phyloP scores from a whole-genome alignment of 2,888 invertebrate genomes.

The Eilema sororculum region DNA sequence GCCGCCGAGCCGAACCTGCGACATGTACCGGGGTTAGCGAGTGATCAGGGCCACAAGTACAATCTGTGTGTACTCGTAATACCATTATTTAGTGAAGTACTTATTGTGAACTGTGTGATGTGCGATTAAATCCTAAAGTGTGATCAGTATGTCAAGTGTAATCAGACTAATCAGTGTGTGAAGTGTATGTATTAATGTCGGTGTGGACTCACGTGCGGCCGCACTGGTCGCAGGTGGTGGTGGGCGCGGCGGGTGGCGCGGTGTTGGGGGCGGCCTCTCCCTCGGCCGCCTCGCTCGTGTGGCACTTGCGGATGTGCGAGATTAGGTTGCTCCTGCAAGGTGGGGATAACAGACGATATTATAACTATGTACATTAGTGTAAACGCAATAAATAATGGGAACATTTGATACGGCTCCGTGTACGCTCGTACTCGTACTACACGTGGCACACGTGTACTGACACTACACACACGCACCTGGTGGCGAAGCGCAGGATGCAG shows the following conservation, averaged over 20 bases:
- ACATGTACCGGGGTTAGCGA: neutral
- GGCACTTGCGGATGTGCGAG: slow-evolving; percentile 79
- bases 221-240: slow-evolving; percentile 60
- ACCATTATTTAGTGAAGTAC: too few relatives aligned
- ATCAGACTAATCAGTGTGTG: neutral
- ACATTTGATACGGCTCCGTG: too few relatives aligned
- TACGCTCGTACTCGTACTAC: too few relatives aligned
- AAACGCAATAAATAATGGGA: too few relatives aligned
- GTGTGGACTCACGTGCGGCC: slow-evolving; percentile 66
- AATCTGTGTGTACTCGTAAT: too few relatives aligned
- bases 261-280: slow-evolving; percentile 14
- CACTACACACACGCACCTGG: too few relatives aligned
- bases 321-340: slow-evolving; percentile 65
- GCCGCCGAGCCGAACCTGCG: slow-evolving; percentile 74
- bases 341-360: neutral
- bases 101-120: too few relatives aligned
- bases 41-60: too few relatives aligned
- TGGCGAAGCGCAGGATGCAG: too few relatives aligned
- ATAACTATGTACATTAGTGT: too few relatives aligned
- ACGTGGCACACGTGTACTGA: too few relatives aligned
- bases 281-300: slow-evolving; percentile 55
- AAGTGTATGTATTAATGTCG: neutral
- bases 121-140: neutral
- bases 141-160: neutral
- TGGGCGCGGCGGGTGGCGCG: slow-evolving; percentile 19